Evolutionary conservation across 2,113 vertebrate species (phyloP).

Genomic region (Sebastes fasciatus): DNA sequence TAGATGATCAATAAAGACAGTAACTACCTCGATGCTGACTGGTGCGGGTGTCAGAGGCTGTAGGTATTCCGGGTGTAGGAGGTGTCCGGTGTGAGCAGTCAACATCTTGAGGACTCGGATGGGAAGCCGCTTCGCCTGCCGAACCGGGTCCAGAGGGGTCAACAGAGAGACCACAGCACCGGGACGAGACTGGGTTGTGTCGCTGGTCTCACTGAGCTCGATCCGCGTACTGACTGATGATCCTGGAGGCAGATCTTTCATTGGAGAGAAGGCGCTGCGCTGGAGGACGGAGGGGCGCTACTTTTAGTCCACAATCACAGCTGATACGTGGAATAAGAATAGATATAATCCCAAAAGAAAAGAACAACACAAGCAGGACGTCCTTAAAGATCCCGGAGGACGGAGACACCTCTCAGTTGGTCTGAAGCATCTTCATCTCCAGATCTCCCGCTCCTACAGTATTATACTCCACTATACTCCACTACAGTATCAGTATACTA

Average conservation of each 20-base stretch:
- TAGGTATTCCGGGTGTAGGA: slow-evolving; percentile 95
- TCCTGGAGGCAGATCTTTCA: slow-evolving; percentile 88
- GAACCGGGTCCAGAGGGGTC: slow-evolving; percentile 89
- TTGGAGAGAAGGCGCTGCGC: slow-evolving; percentile 81
- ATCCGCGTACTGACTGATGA: slow-evolving; percentile 64
- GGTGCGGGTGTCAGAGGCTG: slow-evolving; percentile 93
- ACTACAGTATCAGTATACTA: no score
- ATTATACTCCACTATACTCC: no score
- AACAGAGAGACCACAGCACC: slow-evolving; percentile 79
- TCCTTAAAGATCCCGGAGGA: slow-evolving; percentile 59
- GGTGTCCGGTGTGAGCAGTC: slow-evolving; percentile 92
- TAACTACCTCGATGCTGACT: slow-evolving; percentile 93
- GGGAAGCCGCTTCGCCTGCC: slow-evolving; percentile 90
- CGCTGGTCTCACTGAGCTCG: slow-evolving; percentile 56
- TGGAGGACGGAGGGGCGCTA: slow-evolving; percentile 29
- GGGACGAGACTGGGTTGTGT: slow-evolving; percentile 58
- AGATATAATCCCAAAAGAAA: no score
- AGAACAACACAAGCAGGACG: slow-evolving; percentile 4
- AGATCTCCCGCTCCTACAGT: not conserved
- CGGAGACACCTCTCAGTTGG: slow-evolving; percentile 59
- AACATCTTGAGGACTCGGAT: slow-evolving; percentile 93
- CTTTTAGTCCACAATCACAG: slow-evolving; percentile 16
- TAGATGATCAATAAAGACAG: not conserved
- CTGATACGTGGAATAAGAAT: no score
- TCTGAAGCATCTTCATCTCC: slow-evolving; percentile 68